Base-by-base conservation (phyloP, 2,113 vertebrate genomes). In the Cheilinus undulatus region DNA sequence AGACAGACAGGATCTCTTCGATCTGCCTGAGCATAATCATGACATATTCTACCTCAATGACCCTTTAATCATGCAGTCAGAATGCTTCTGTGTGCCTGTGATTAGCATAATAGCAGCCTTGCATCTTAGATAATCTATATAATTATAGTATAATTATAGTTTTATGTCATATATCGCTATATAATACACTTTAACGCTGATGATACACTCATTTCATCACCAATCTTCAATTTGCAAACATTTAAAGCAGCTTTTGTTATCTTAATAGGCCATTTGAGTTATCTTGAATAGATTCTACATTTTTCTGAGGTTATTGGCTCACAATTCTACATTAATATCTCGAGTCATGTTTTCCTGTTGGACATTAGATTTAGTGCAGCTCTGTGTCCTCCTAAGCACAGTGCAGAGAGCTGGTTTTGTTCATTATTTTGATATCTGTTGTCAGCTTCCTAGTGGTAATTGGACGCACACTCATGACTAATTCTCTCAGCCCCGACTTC, bases 391-490 rank as follows among this genome's bases (percentile, higher is more conserved):
- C 68, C 28, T 69, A 30, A 72, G 59, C 28, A 27, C 69, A 20
- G 36, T 2, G 32, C 67, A 34, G 51, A 58, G 42, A 58, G 23
- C 64, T 43, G 48, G 17, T 76, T 67, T 57, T 57, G 40, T 78
- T 88, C 77, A 67, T 72, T 67, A 73, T 82, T 88, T 57, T 66
- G 57, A 75, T 50, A 64, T 52, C 49, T 62, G 71, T 71, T 73
- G 72, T 75, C 27, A 34, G 40, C 68, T 65, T 70, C 73, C 19
- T 70, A 69, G 73, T 20, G 61, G 54, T 86, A 85, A 86, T 85
- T 85, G 78, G 76, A 80, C 78, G 64, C 82, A 80, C 51, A 13
- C 66, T 77, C 63, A 52, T 71, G 68, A 75, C 75, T 84, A 78
- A 78, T 86, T 88, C 67, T 65, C 58, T 70, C 52, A 58, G 73